Evolutionary conservation across 2,888 invertebrate genomes (phyloP), one percentile per base, ranked within the genome.

Genomic region (Dermolepida albohirtum): DNA sequence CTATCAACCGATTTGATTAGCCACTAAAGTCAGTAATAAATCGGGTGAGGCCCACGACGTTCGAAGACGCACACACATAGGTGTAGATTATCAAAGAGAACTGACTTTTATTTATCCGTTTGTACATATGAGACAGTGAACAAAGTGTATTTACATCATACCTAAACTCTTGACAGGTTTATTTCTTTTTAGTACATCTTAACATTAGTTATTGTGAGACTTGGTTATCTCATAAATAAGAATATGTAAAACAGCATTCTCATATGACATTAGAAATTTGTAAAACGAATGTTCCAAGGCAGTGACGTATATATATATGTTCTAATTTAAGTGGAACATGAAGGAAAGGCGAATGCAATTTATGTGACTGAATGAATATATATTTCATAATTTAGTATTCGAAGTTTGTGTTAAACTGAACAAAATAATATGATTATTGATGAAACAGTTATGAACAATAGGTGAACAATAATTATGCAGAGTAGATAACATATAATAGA

Each of bases 1-100:
- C 54, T 54, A 54, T 54, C 54, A 54, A 16, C 40, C 40, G 40
- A 11, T 54, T 54, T 54, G 54, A 54, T 54, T 59, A 59, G n/a
- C 44, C 44, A 57, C 59, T 27, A 59, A 59, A 59, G 29, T 14
- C 27, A 14, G 29, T 44, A 44, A 44, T 59, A 59, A 59, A 59
- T 59, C 40, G n/a, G 4, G 16, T 59, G 10, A 59, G 43, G 43
- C 59, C 59, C 44, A 59, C 59, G 59, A 44, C 40, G 11, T 5
- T 39, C 40, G 16, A 8, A 5, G 34, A 40, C 17, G 40, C 40
- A 12, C 40, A 44, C 12, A 44, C 14, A 39, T 22, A 54, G 54
- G 54, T 54, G 54, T 47, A 27, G 44, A 59, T 59, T 59, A 59
- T 59, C 59, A 29, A 43, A 47, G 39, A 59, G 44, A 8, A 17